These are phyloP conservation scores for Austrolebias charrua DNA, from an alignment of 2,797 vertebrate species.

Conservation along the genomic window DNA sequence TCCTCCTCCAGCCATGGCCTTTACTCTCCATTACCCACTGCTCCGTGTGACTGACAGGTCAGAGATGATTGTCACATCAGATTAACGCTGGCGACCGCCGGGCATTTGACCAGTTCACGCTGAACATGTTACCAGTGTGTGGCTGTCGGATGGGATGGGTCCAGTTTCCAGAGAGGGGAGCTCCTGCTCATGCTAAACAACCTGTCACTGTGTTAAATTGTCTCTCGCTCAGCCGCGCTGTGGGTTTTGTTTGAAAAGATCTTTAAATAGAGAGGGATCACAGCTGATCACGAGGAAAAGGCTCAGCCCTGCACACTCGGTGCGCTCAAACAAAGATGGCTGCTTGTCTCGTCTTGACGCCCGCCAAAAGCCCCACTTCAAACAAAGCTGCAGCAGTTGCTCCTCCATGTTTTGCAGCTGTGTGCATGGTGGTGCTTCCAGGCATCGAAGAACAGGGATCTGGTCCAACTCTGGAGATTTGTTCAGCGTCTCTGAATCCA, in stretches of 20 bases:
- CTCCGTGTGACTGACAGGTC: slow-evolving; percentile 44
- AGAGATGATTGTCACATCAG: slow-evolving; percentile 62
- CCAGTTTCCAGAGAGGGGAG: slow-evolving; percentile 24
- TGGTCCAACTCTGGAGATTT: not conserved
- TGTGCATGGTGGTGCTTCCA: slow-evolving; percentile 5
- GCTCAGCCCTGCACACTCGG: not conserved
- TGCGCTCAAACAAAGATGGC: not conserved
- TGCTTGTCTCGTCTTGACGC: not conserved
- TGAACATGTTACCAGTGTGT: slow-evolving; percentile 27
- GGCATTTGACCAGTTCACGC: slow-evolving; percentile 26
- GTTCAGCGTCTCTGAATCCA: too few relatives aligned
- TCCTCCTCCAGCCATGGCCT: slow-evolving; percentile 25
- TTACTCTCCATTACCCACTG: slow-evolving; percentile 50
- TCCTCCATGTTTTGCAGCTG: not conserved
- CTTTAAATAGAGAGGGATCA: slow-evolving; percentile 27
- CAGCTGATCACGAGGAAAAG: slow-evolving; percentile 2
- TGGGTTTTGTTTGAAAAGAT: slow-evolving; percentile 20
- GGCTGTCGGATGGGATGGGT: slow-evolving; percentile 33
- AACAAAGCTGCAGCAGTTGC: slow-evolving; percentile 1
- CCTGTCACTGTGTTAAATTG: slow-evolving; percentile 26
- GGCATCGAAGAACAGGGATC: not conserved
- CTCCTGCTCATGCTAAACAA: slow-evolving; percentile 41
- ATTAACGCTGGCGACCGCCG: slow-evolving; percentile 46
- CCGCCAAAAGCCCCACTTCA: not conserved
- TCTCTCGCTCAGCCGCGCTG: slow-evolving; percentile 6